These are phyloP conservation scores for Piprites chloris DNA, from an alignment of 2,113 vertebrate genomes.

Conservation along the genomic window DNA sequence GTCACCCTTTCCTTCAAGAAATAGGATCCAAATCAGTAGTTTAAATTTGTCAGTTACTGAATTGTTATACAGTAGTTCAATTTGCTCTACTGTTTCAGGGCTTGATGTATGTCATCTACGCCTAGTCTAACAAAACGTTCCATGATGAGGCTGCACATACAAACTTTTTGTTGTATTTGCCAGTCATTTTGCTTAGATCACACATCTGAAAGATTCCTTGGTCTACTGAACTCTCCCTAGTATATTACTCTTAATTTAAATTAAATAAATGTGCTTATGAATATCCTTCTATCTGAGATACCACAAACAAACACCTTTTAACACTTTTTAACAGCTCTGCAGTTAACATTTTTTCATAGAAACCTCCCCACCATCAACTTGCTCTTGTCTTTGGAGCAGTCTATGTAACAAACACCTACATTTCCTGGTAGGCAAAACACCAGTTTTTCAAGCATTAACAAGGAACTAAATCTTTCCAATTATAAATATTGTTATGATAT, in stretches of 20 bases:
- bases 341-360: not conserved
- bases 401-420: not conserved
- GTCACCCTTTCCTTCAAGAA: not conserved
- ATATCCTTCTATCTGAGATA: not conserved
- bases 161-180: not conserved
- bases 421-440: not conserved
- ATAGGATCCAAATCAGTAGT: not conserved
- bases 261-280: not conserved
- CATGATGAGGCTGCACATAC: not conserved
- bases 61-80: not conserved
- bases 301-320: not conserved
- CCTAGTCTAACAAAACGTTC: not conserved
- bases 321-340: not conserved
- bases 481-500: not conserved
- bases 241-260: not conserved
- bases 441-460: not conserved
- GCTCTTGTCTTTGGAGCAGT: not conserved
- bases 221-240: not conserved
- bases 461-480: not conserved
- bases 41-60: not conserved
- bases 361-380: not conserved
- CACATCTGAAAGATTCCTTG: not conserved
- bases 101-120: fast-evolving
- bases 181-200: not conserved
- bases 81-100: not conserved